Evolutionary conservation across 2,888 invertebrate species (phyloP), one percentile per base, ranked within the genome.

Genomic region (Patella pellucida): DNA sequence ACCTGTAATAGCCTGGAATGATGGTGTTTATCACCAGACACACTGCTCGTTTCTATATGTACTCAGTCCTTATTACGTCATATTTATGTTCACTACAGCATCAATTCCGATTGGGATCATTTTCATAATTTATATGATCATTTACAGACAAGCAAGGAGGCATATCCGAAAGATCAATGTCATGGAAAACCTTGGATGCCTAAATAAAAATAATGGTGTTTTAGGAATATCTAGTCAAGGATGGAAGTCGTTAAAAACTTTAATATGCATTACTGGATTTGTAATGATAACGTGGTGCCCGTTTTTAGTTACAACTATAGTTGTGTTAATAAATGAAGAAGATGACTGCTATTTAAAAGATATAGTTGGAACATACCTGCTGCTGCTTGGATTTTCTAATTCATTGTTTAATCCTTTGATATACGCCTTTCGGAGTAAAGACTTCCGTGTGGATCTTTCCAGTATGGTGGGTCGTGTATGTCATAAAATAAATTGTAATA

Each of bases 361-460:
- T 27, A 77, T 85, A 16, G 78, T 84, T 19, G 85, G 86, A 27
- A 85, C 86, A 0, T 82, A 86, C 79, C 73, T 86, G 14, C 74
- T 86, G 52, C 75, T 85, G n/a, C 78, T 88, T 27, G 87, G 87
- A 2, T 85, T 84, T 73, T 84, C 85, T 5, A 88, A 88, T 78
- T 87, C 87, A 11, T 85, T 86, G 71, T 80, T 87, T 11, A 87
- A 88, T 75, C 88, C 87, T 11, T 68, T 87, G 56, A 84, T 88
- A 68, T 88, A 88, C 76, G 86, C 85, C 1, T 50, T 86, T 11
- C 81, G 86, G 41, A 87, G 86, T 41, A 82, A 81, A 73, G 86
- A 86, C 69, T 85, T 86, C 72, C 75, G 82, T 52, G 74, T 41
- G 41, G 41, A 41, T 41, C 9, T 41, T 41, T 41, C 9, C 7